These are phyloP conservation scores for Archips crataeganus DNA, from an alignment of 2,888 invertebrate genomes.

Conservation along the genomic window DNA sequence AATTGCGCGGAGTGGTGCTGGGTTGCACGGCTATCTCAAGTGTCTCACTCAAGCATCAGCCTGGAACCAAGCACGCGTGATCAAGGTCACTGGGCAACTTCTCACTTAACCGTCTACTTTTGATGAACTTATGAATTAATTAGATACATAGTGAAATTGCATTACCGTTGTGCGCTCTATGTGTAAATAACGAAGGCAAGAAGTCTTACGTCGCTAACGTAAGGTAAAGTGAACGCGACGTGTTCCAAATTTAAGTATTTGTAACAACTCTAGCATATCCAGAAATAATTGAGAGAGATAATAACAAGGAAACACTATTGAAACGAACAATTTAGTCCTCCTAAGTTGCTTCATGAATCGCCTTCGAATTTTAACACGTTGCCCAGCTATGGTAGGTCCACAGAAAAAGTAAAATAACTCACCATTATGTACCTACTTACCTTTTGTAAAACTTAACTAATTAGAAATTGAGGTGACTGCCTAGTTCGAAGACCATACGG, in stretches of 20 bases:
- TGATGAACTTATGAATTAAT: conserved; percentile 12
- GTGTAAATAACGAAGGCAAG: not conserved
- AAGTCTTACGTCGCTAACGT: not conserved
- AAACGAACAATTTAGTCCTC: too few species aligned
- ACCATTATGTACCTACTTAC: not conserved
- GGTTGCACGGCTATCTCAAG: conserved; percentile 62
- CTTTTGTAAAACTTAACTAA: conserved; percentile 18
- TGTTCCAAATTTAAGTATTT: not conserved
- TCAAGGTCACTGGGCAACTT: conserved; percentile 65
- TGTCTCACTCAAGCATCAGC: conserved; percentile 58
- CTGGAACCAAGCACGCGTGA: conserved; percentile 66
- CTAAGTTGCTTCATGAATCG: too few species aligned
- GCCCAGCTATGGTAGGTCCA: not conserved
- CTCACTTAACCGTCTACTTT: conserved; percentile 39
- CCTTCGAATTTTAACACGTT: not conserved
- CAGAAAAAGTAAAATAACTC: not conserved
- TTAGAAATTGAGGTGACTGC: conserved; percentile 33
- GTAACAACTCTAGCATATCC: not conserved
- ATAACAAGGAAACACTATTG: not conserved
- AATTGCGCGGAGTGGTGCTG: conserved; percentile 54
- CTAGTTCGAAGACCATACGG: conserved; percentile 44
- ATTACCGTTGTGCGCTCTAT: conserved; percentile 14
- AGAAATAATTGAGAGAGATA: not conserved
- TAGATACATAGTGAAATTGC: conserved; percentile 1
- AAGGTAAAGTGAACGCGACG: not conserved